Conservation (phyloP, 1,140 invertebrate genomes). For the Coptotermes formosanus region DNA sequence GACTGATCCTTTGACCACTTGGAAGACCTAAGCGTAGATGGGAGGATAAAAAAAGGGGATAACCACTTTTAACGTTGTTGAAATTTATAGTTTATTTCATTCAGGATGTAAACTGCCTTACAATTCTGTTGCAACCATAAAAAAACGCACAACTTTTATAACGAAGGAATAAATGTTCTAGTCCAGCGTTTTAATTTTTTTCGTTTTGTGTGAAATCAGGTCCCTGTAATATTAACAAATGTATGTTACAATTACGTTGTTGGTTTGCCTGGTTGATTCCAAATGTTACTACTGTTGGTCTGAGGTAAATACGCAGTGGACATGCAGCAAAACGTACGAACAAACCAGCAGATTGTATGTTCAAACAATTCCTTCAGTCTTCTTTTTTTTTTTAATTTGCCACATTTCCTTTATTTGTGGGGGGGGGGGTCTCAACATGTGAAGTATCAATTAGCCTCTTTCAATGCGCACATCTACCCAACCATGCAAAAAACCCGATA, state of each 20-base stretch:
- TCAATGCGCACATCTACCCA: background rate
- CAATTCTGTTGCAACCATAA: background rate
- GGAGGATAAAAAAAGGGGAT: background rate
- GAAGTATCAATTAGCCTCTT: constrained; percentile 3
- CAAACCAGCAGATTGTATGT: background rate
- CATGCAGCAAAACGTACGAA: background rate
- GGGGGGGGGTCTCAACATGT: background rate
- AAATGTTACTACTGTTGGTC: background rate
- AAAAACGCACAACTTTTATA: background rate
- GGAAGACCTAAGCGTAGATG: too few relatives aligned
- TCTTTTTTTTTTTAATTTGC: background rate
- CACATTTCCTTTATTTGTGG: background rate
- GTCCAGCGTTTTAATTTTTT: background rate
- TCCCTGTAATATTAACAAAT: background rate
- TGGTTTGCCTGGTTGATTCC: background rate
- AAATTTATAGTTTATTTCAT: background rate
- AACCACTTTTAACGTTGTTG: background rate
- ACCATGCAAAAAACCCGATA: background rate
- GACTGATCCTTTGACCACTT: too few relatives aligned
- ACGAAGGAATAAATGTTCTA: background rate
- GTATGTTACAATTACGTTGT: background rate
- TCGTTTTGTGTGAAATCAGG: background rate
- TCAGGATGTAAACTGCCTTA: background rate
- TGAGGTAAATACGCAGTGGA: background rate
- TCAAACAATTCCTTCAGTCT: background rate